Evolutionary conservation across 2,113 vertebrate species (phyloP).

Genomic region (Ictalurus furcatus): DNA sequence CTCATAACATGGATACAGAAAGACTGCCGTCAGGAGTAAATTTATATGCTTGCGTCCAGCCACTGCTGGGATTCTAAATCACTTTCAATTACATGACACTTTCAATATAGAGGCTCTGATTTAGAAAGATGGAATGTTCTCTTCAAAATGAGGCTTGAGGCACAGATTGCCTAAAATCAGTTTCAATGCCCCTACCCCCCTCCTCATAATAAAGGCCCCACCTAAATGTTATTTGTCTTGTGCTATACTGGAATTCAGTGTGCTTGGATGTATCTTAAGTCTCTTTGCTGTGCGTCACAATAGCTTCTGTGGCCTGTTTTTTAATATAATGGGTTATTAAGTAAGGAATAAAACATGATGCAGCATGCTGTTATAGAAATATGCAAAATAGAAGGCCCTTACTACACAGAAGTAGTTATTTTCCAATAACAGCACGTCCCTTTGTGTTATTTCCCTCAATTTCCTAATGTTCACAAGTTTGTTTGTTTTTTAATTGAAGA

Average conservation of each 20-base stretch:
- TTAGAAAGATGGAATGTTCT: slow-evolving; percentile 79
- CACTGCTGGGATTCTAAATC: slow-evolving; percentile 69
- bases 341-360: not conserved
- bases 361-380: not conserved
- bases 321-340: not conserved
- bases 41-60: slow-evolving; percentile 63
- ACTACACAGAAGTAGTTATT: not conserved
- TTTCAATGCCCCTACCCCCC: slow-evolving; percentile 10
- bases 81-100: slow-evolving; percentile 83
- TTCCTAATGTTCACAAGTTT: not conserved
- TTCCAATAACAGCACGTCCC: not conserved
- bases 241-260: not conserved
- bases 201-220: not conserved
- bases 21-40: slow-evolving; percentile 73
- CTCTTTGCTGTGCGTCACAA: not conserved
- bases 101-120: slow-evolving; percentile 79
- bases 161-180: slow-evolving; percentile 46
- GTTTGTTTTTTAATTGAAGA: not conserved
- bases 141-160: slow-evolving; percentile 54
- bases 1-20: slow-evolving; percentile 74
- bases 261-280: not conserved
- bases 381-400: no score
- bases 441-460: not conserved
- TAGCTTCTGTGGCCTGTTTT: not conserved
- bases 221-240: slow-evolving; percentile 19